These are phyloP conservation scores for Platorchestia sp. DNA, from an alignment of 1,140 invertebrate genomes.

Conservation along the genomic window DNA sequence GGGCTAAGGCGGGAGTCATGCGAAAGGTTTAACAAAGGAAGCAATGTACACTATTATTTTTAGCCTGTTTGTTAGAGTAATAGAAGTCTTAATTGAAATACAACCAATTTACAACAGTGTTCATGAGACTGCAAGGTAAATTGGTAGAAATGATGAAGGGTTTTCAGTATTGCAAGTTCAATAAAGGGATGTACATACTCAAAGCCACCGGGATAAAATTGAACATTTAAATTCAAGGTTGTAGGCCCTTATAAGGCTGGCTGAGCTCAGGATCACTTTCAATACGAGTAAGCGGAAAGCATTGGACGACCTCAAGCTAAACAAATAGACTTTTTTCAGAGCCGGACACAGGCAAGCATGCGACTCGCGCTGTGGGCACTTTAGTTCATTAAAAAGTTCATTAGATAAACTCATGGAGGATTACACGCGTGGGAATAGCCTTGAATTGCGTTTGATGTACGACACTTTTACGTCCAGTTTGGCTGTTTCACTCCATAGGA, in stretches of 20 bases:
- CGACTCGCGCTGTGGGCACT: neutral
- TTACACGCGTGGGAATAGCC: neutral
- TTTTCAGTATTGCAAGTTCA: neutral
- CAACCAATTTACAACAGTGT: neutral
- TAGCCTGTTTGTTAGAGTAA: neutral
- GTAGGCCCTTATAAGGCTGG: neutral
- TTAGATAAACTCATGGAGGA: neutral
- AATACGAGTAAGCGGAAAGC: neutral
- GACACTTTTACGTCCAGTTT: neutral
- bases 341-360: neutral
- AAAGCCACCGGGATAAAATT: neutral
- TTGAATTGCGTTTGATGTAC: neutral
- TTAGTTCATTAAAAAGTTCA: conserved; percentile 10
- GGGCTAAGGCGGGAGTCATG: neutral
- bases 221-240: conserved; percentile 15
- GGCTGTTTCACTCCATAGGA: neutral
- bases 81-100: neutral
- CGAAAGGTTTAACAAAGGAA: neutral
- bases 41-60: neutral
- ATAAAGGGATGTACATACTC: neutral
- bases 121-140: neutral
- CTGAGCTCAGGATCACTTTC: conserved; percentile 14
- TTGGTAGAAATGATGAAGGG: neutral
- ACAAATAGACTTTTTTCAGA: conserved; percentile 12
- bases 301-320: neutral